Base-by-base conservation (phyloP, 2,797 vertebrate genomes). In the Potorous gilbertii region DNA sequence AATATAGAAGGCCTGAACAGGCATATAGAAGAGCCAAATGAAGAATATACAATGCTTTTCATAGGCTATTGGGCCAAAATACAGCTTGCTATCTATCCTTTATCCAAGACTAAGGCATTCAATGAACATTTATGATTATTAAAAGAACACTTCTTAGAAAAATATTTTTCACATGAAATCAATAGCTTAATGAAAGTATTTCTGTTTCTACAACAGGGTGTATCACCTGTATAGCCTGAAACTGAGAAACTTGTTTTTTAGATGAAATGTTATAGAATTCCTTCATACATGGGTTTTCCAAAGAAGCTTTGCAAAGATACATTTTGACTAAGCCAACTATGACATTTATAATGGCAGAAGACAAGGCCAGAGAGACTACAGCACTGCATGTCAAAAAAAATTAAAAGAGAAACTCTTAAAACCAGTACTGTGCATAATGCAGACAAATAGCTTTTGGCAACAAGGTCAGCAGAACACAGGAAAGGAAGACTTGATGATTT, bases 331-430 rank as follows among this genome's bases (percentile, higher is more conserved):
- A 94, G n/a, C 96, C 93, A 93, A 97, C 95, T 92, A 94, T 92
- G 90, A 95, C 90, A 95, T 96, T 95, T 95, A 92, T 55, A 94
- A 94, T 40, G 90, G 9, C 59, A 94, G 96, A 96, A 96, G 96
- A 95, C 95, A 97, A 96, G 90, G 66, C 92, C 95, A 94, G 95
- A 55, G 90, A 94, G 74, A 40, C 93, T 95, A 92, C 92, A 97
- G 94, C 52, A 96, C 90, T 96, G 90, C 94, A 96, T 92, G 90
- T 95, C 93, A 96, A 96, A 90, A 55, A 56, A 94, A 96, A 93
- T 59, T 93, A 94, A 97, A 96, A 94, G 92, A 96, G 95, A 97
- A 96, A 66, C 94, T 97, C 94, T 97, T 92, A 94, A 93, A 56
- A 92, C 34, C 40, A 97, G 95, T 90, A 90, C 94, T 96, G n/a